A percentile compares a stretch with the other conserved stretches of the same genome.
phyloP scores from a whole-genome alignment of 1,140 invertebrate genomes.

The Drosophila grimshawi region DNA sequence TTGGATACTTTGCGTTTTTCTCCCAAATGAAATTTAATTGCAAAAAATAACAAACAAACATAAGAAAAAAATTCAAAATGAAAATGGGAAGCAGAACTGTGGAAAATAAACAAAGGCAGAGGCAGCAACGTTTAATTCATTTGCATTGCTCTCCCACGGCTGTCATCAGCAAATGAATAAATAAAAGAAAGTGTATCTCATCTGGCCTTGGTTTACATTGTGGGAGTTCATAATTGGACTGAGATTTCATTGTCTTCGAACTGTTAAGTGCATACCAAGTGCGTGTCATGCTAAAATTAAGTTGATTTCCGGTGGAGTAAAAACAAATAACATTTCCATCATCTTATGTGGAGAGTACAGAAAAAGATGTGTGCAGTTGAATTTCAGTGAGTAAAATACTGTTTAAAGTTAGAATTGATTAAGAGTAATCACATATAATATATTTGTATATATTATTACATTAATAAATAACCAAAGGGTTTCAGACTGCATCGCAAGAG shows the following conservation, averaged over 20 bases:
- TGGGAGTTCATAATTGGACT: conserved; percentile 45
- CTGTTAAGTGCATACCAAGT: conserved; percentile 17
- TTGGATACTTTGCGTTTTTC: conserved; percentile 41
- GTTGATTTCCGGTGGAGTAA: conserved; percentile 7
- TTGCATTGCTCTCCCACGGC: conserved; percentile 57
- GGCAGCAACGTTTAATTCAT: conserved; percentile 49
- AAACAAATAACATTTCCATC: conserved; percentile 3
- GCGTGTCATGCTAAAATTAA: conserved; percentile 16
- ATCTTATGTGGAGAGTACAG: background rate
- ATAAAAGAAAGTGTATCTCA: conserved; percentile 36
- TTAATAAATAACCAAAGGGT: too few relatives aligned
- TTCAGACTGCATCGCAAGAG: too few relatives aligned
- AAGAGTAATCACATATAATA: too few relatives aligned
- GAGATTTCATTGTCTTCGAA: conserved; percentile 37
- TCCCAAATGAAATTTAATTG: conserved; percentile 76
- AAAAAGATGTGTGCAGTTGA: background rate
- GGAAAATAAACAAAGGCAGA: conserved; percentile 7
- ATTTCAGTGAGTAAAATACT: background rate
- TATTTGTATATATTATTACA: too few relatives aligned
- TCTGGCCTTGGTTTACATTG: conserved; percentile 41
- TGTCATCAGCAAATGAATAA: conserved; percentile 51
- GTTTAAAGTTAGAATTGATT: too few relatives aligned
- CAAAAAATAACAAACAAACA: conserved; percentile 59
- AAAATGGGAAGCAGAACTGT: background rate
- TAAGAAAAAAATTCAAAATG: conserved; percentile 4